Base-by-base conservation (phyloP, 1,140 invertebrate genomes). In the Ericerus pela region DNA sequence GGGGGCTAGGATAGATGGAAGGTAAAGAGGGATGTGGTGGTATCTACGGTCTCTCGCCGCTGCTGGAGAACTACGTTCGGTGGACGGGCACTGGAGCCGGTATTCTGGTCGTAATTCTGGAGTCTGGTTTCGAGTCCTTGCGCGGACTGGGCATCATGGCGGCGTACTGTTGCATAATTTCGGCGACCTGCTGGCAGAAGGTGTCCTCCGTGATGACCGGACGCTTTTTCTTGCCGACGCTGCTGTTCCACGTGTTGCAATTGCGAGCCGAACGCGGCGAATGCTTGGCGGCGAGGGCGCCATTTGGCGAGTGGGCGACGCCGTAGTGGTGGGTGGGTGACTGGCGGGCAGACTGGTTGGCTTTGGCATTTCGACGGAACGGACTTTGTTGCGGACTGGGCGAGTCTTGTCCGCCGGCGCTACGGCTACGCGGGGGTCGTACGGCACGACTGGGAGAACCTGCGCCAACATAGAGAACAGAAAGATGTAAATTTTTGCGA, bases 221-320 rank as follows among this genome's bases (percentile, higher is more conserved):
- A 14, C 78, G 69, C 71, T 70, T 26, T 60, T 64, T 62, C 72
- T 41, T 70, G 70, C 6, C 81, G 71, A 1, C 81, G 29, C 56
- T 33, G 5, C 37, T 81, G 59, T 77, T 80, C 82, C 82, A 84
- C 0, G 82, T 84, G 58, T 81, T 82, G n/a, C n/a, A n/a, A 37
- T 56, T 56, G 75, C 77, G n/a, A 72, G 69, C 26, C 62, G 70
- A 58, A n/a, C n/a, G n/a, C 56, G 65, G 2, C 64, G 36, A 26
- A 55, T 43, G 36, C 41, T 30, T 51, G 54, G 20, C 51, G 62
- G 72, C 36, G 18, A 54, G 26, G 12, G 14, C 14, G 20, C 54
- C 24, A 68, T 72, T 36, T 33, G 59, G 38, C 37, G 53, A n/a
- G 41, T 55, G 11, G 52, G 28, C 56, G 52, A 29, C 59, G 20